Evolutionary conservation across 2,113 vertebrate species (phyloP).

Genomic region (Crotalus tigris): DNA sequence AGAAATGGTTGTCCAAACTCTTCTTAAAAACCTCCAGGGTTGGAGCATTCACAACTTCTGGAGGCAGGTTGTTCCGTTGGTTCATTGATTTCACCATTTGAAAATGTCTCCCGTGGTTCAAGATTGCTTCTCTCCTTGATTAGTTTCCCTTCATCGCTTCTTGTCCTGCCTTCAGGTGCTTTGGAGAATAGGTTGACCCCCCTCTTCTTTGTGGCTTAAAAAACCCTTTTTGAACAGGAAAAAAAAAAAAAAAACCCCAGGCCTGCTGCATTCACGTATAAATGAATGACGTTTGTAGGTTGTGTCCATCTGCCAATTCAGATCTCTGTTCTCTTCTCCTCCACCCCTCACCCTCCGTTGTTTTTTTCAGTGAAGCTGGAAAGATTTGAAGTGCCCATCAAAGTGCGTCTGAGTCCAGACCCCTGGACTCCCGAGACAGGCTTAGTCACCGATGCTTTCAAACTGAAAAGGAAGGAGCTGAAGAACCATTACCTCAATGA

Average conservation of each 20-base stretch:
- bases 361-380: conserved; percentile 86
- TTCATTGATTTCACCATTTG: not conserved
- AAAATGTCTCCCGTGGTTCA: not conserved
- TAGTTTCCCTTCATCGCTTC: not conserved
- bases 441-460: conserved; percentile 95
- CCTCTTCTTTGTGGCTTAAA: not conserved
- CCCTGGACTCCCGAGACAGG: conserved; percentile 97
- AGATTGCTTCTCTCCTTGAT: not conserved
- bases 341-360: not conserved
- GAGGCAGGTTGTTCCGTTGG: not conserved
- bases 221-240: not conserved
- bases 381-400: conserved; percentile 92
- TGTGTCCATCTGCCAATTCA: not conserved
- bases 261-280: not conserved
- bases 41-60: not conserved
- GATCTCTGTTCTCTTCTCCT: not conserved
- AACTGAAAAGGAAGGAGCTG: conserved; percentile 94
- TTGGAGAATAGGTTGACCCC: not conserved
- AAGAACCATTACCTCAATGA: conserved; percentile 93
- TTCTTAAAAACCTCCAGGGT: not conserved
- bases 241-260: not conserved
- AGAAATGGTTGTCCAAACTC: not conserved
- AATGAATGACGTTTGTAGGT: not conserved
- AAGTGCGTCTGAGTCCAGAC: conserved; percentile 89
- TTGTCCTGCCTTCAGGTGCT: not conserved